These are phyloP conservation scores for Desmodus rotundus DNA, from an alignment of 2,113 vertebrate genomes.

Conservation along the genomic window DNA sequence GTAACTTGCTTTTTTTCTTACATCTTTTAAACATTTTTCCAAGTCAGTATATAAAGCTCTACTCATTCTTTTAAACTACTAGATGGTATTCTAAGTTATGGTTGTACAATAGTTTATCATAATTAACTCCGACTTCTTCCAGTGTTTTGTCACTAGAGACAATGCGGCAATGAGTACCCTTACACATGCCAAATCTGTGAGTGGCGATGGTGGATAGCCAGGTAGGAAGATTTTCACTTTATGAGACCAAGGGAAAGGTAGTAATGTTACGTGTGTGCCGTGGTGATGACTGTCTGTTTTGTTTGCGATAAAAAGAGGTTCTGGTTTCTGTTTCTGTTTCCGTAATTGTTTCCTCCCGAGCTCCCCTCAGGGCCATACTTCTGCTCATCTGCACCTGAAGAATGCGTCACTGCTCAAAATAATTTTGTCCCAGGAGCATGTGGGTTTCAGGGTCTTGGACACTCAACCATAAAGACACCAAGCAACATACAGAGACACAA, in stretches of 20 bases:
- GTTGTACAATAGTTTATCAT: not conserved
- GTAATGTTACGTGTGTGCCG: not conserved
- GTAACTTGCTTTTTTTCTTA: not conserved
- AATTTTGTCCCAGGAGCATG: not conserved
- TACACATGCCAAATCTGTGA: not conserved
- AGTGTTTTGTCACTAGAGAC: not conserved
- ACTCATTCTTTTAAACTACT: not conserved
- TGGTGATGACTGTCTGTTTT: not conserved
- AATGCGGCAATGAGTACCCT: not conserved
- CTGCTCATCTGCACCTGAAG: not conserved
- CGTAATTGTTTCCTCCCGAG: constrained; percentile 8
- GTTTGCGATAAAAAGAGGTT: constrained; percentile 38
- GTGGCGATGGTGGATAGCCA: not conserved
- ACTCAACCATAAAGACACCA: not conserved
- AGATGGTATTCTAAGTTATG: not conserved
- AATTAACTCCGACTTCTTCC: not conserved
- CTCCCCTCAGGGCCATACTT: not conserved
- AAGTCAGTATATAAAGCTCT: not conserved
- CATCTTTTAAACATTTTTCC: not conserved
- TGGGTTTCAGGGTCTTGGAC: not conserved
- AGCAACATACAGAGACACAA: not conserved
- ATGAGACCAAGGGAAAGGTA: not conserved
- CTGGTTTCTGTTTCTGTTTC: constrained; percentile 53
- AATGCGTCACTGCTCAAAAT: not conserved
- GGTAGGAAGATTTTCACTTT: not conserved